These are phyloP conservation scores for Villa cingulata DNA, from an alignment of 2,888 invertebrate genomes.

Conservation along the genomic window DNA sequence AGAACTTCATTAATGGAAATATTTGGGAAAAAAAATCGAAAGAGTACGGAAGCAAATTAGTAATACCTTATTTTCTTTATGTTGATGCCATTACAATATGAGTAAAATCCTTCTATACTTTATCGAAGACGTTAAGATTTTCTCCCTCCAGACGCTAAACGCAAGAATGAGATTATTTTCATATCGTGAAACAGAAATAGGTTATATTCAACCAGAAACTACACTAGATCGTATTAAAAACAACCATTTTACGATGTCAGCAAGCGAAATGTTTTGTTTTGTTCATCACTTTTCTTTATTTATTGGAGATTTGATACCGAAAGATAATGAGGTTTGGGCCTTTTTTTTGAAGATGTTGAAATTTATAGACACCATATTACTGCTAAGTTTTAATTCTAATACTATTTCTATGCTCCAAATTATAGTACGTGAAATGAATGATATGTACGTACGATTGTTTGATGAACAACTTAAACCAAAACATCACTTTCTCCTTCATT, in stretches of 20 bases:
- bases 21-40: neutral
- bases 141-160: too few relatives aligned
- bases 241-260: constrained; percentile 16
- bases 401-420: constrained; percentile 9
- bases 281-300: constrained; percentile 16
- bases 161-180: constrained; percentile 10
- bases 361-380: constrained; percentile 17
- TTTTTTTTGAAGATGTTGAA: constrained; percentile 17
- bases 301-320: constrained; percentile 19
- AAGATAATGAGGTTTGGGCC: constrained; percentile 17
- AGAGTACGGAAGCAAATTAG: neutral
- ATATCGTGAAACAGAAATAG: constrained; percentile 16
- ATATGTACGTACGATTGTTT: constrained; percentile 11
- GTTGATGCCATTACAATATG: neutral
- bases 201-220: constrained; percentile 15
- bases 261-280: constrained; percentile 19
- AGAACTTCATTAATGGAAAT: constrained; percentile 4
- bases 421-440: constrained; percentile 8
- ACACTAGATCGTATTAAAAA: constrained; percentile 6
- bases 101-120: too few relatives aligned
- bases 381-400: constrained; percentile 6
- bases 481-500: constrained; percentile 17
- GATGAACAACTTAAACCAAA: constrained; percentile 18
- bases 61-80: neutral
- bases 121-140: too few relatives aligned